A percentile compares a stretch with the other conserved stretches of the same genome.
Conservation (phyloP, 2,888 invertebrate genomes). For the Trachelus iudaicus region DNA sequence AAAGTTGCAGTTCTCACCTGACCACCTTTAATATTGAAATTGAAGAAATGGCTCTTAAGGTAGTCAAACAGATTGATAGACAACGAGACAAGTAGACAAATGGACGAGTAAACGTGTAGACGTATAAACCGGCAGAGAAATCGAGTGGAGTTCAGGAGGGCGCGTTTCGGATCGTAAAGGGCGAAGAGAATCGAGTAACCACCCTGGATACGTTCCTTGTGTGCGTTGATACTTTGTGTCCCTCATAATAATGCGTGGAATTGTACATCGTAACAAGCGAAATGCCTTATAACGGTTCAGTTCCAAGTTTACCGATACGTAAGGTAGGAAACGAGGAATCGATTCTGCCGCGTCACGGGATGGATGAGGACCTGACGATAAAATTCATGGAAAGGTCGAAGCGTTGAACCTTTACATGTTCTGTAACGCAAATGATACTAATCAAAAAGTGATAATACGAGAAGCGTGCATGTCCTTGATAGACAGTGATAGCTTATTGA, state of each 20-base stretch:
- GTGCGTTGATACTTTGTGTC: not conserved
- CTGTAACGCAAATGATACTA: not conserved
- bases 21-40: slow-evolving; percentile 49
- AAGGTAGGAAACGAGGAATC: not conserved
- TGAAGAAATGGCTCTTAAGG: slow-evolving; percentile 56
- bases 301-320: not conserved
- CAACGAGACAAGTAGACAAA: not conserved
- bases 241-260: not conserved
- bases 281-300: not conserved
- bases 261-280: not conserved
- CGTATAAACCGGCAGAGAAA: not conserved
- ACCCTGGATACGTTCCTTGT: not conserved
- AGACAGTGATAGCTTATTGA: not conserved
- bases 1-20: slow-evolving; percentile 60
- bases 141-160: not conserved
- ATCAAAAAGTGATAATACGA: not conserved
- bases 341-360: not conserved
- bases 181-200: not conserved
- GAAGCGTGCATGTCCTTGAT: not conserved
- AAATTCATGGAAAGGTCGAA: not conserved
- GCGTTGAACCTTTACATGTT: not conserved
- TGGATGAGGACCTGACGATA: not conserved
- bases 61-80: slow-evolving; percentile 27
- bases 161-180: not conserved
- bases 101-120: not conserved